Evolutionary conservation across 2,113 vertebrate species (phyloP).

Genomic region (Mugil cephalus): DNA sequence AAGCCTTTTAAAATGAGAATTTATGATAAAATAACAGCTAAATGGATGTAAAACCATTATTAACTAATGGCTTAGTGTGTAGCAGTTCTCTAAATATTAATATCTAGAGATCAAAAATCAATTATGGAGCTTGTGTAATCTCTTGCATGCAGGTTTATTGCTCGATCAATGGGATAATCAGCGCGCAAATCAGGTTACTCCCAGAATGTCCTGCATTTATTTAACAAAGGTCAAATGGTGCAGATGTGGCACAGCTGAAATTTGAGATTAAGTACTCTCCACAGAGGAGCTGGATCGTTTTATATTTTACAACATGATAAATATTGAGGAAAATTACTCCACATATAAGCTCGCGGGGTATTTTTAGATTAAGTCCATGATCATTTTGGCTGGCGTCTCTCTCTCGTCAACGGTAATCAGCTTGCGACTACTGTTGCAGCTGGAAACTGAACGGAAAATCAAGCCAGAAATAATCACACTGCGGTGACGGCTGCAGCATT

Average conservation of each 20-base stretch:
- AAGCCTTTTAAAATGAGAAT: too few species aligned
- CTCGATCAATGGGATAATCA: constrained; percentile 49
- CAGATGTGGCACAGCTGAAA: constrained; percentile 12
- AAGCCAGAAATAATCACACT: background rate
- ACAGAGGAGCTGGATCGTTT: constrained; percentile 5
- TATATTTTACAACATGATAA: background rate
- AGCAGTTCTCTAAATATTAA: constrained; percentile 20
- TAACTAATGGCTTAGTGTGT: background rate
- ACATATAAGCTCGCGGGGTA: background rate
- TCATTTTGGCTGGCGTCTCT: background rate
- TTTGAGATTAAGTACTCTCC: background rate
- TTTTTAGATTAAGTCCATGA: constrained; percentile 1
- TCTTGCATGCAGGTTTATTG: constrained; percentile 45
- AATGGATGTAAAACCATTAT: constrained; percentile 4
- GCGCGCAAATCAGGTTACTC: constrained; percentile 40
- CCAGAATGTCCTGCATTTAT: constrained; percentile 30
- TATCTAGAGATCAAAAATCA: constrained; percentile 36
- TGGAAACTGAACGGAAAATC: background rate
- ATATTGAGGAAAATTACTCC: background rate
- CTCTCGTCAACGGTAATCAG: too few species aligned
- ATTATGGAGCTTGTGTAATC: constrained; percentile 36
- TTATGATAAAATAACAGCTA: background rate
- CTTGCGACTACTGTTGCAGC: background rate
- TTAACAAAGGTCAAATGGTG: constrained; percentile 60
- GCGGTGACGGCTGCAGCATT: constrained; percentile 1